Evolutionary conservation across 2,113 vertebrate genomes (phyloP), one percentile per base, ranked within the genome.

Genomic region (Oncorhynchus masou): DNA sequence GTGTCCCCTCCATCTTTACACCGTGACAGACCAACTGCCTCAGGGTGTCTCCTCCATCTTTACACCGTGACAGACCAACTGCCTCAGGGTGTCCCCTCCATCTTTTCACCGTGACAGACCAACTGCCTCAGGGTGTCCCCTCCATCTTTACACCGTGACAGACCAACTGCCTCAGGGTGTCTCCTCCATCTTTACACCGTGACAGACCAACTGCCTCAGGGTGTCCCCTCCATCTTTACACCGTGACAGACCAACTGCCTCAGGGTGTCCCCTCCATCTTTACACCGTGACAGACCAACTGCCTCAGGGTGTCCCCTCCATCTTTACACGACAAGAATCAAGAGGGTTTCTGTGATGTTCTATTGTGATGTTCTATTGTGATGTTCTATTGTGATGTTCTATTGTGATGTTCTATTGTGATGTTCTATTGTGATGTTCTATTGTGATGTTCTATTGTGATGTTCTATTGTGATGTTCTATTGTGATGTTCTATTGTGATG

Each of bases 191-290:
- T 34, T 29, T 34, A 34, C 34, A 34, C n/a, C n/a, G n/a, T 75
- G 79, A 83, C 69, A 82, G 64, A 67, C 65, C 39, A 25, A 45
- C 3, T 2, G 77, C 79, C 73, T 83, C 59, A 75, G 80, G 83
- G 25, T 8, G 4, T 31, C 71, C 68, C 20, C 59, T 27, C 29
- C 29, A 5, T n/a, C n/a, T n/a, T n/a, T n/a, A n/a, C n/a, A n/a
- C n/a, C n/a, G n/a, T n/a, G n/a, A n/a, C n/a, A n/a, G n/a, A n/a
- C n/a, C n/a, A n/a, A n/a, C n/a, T 2, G 77, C 79, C 73, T 84
- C 59, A 75, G 80, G 83, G 25, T 11, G 5, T 31, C 73, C 68
- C 20, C 59, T 25, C 13, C 31, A 34, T 34, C 31, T 34, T 29
- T 34, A 34, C 34, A 34, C n/a, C n/a, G n/a, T 75, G 79, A 83